Percentiles rank a stretch among this genome's conserved stretches.
Evolutionary conservation across 2,797 vertebrate genomes (phyloP).

Genomic region (Sebastes kiyomatsui): DNA sequence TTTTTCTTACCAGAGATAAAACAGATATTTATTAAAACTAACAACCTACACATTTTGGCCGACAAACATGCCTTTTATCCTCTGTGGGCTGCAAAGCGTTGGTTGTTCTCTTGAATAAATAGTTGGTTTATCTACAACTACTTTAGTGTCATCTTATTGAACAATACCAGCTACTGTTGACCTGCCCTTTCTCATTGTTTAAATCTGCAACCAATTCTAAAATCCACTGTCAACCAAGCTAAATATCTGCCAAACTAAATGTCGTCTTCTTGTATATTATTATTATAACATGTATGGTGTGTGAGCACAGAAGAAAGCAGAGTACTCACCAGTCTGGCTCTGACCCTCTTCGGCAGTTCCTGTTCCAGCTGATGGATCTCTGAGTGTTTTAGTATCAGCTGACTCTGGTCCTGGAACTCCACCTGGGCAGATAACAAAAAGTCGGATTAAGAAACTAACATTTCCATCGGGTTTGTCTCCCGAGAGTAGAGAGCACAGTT

Average conservation of each 20-base stretch:
- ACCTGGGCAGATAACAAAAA: constrained; percentile 80
- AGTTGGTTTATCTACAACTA: background rate
- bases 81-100: background rate
- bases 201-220: background rate
- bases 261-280: background rate
- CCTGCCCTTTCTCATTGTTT: background rate
- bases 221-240: background rate
- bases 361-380: constrained; percentile 93
- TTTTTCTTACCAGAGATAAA: background rate
- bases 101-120: constrained; percentile 4
- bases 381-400: constrained; percentile 90
- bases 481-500: background rate
- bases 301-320: background rate
- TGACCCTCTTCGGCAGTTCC: constrained; percentile 94
- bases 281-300: background rate
- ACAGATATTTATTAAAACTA: constrained; percentile 14
- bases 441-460: background rate
- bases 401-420: constrained; percentile 94
- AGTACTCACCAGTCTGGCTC: constrained; percentile 89
- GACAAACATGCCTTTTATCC: background rate
- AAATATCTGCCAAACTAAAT: background rate
- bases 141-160: background rate
- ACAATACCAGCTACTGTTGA: background rate
- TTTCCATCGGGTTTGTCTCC: background rate
- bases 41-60: background rate